Conservation (phyloP, 2,797 vertebrate genomes). For the Pitangus sulphuratus region DNA sequence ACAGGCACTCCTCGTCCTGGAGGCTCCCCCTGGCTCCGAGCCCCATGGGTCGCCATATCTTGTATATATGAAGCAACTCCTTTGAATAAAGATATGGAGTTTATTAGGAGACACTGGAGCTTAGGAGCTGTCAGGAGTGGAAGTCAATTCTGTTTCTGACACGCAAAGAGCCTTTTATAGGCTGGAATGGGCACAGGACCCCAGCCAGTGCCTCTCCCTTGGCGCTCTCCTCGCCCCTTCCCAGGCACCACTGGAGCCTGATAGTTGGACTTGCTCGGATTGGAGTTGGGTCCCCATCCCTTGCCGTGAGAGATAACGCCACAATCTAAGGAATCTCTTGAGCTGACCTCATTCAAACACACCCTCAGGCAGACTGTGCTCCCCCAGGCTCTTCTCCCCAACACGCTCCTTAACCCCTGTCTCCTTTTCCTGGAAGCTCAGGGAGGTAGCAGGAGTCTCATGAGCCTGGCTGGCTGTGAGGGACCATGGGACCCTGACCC, state of each 20-base stretch:
- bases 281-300: background rate
- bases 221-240: background rate
- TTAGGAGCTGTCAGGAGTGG: slow-evolving; percentile 38
- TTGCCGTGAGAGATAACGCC: background rate
- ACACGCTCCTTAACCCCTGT: accelerated
- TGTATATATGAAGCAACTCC: slow-evolving; percentile 28
- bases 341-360: background rate
- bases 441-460: background rate
- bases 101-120: slow-evolving; percentile 47
- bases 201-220: background rate
- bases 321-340: slow-evolving; percentile 9
- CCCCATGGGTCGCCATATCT: background rate
- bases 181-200: slow-evolving; percentile 26
- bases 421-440: background rate
- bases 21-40: slow-evolving; percentile 8
- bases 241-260: background rate
- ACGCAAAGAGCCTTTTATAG: slow-evolving; percentile 62
- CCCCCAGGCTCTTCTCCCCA: background rate
- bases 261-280: background rate
- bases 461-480: background rate
- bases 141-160: slow-evolving; percentile 43
- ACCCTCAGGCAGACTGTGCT: background rate
- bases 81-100: slow-evolving; percentile 59
- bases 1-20: background rate
- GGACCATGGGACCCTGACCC: background rate